Evolutionary conservation across 2,113 vertebrate species (phyloP), one percentile per base, ranked within the genome.

Genomic region (Corvus cornix): DNA sequence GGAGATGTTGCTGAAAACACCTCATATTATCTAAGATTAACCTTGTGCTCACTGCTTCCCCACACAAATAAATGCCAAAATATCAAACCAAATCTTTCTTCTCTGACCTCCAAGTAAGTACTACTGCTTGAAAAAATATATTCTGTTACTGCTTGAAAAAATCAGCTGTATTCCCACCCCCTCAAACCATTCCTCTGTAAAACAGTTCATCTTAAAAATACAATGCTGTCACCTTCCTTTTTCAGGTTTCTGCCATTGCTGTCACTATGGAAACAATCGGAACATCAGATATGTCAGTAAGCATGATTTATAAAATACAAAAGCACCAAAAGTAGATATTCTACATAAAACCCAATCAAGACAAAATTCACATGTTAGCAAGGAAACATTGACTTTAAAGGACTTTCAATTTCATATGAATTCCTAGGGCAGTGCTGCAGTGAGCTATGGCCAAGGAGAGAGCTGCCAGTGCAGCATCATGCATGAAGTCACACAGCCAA

Each of bases 181-280:
- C 64, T 67, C 35, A 59, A 90, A 77, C 31, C 37, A 77, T 44
- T 92, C 31, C 78, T 68, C 79, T 60, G 68, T 92, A 90, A 84
- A 93, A 70, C 63, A 83, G 79, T 81, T 87, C 20, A 92, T 96
- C 88, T 84, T 78, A 72, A 93, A 96, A 95, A 84, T 58, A 93
- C 68, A 91, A 48, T 14, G 63, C 82, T 88, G 88, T 92, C 95
- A 91, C 92, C 83, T 70, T 88, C 64, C 56, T 81, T 91, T 70
- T 60, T 44, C 83, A 90, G 68, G 85, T 94, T 94, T 90, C 90
- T 95, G 60, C 87, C 93, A 93, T 21, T 81, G 68, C 95, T 92
- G 79, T 95, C 93, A 89, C 96, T 87, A 97, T 94, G 96, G 96
- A 94, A 96, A 97, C 93, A 90, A 93, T 95, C 90, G 84, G 72